A percentile compares a stretch with the other conserved stretches of the same genome.
Evolutionary conservation across 2,888 invertebrate species (phyloP).

Genomic region (Cephus runcator): DNA sequence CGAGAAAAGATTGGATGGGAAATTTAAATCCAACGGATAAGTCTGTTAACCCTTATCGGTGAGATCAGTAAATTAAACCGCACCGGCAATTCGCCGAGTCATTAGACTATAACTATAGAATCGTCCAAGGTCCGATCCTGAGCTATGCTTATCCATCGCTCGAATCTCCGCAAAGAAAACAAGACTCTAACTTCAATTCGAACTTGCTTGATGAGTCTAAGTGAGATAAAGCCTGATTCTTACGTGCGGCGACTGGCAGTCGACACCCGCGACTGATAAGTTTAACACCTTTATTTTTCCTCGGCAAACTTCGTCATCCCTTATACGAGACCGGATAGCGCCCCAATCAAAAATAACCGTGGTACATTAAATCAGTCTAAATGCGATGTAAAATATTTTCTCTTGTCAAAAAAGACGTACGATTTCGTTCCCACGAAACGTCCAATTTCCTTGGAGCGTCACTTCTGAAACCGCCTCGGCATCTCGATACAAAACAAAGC

Average conservation of each 20-base stretch:
- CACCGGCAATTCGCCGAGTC: constrained; percentile 31
- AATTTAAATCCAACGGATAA: not conserved
- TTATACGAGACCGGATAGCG: not conserved
- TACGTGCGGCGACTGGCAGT: not conserved
- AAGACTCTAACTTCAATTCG: constrained; percentile 50
- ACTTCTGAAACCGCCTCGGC: not conserved
- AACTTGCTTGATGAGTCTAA: constrained; percentile 51
- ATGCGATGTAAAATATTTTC: not conserved
- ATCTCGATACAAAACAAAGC: not conserved
- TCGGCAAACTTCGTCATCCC: not conserved
- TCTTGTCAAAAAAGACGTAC: not conserved
- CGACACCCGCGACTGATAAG: not conserved
- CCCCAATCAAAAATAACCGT: not conserved
- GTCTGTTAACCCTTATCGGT: not conserved
- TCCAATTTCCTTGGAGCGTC: not conserved
- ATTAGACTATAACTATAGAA: constrained; percentile 37
- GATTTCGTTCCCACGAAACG: not conserved
- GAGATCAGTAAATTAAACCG: not conserved
- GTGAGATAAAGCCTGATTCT: not conserved
- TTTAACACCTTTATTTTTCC: not conserved
- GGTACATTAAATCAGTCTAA: not conserved
- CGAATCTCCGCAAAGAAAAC: constrained; percentile 46
- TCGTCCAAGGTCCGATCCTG: constrained; percentile 32
- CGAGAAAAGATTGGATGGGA: not conserved
- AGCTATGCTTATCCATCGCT: constrained; percentile 35